Base-by-base conservation (phyloP, 2,888 invertebrate species). In the Melanophora roralis region DNA sequence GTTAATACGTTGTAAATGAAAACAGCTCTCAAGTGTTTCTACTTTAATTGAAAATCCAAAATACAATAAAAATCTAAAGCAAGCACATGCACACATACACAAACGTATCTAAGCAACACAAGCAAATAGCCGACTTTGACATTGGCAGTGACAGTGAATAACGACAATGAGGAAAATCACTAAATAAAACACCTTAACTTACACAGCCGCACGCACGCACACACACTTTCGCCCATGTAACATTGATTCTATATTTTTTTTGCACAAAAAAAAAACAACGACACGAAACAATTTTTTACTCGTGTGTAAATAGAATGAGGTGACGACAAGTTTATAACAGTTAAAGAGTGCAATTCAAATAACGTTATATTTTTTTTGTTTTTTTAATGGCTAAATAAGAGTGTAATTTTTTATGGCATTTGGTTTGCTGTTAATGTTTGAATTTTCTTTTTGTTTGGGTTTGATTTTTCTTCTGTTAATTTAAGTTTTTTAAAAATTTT, bases 141-240 rank as follows among this genome's bases (percentile, higher is more conserved):
- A 82, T 82, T 85, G 84, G 78, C 82, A 84, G 74, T 82, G 81
- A 76, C 78, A 81, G 71, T 75, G 64, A 78, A 77, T 77, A 78
- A 81, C 78, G 75, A 67, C 78, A 83, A 79, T 77, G 79, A 79
- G 73, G 78, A 77, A 79, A 79, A 77, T 77, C 72, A 64, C 60
- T 47, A 43, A 59, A 74, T 27, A 43, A 43, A 53, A 53, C 7
- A 55, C 62, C 23, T 67, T 36, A 27, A 27, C 27, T 11, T 19
- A 55, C 60, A 72, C 6, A 23, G 14, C 60, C 19, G 51, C 2
- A 21, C 11, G 49, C 60, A 72, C 6, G 19, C 21, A 67, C 19
- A 57, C 2, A 21, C 11, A 14, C 36, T 34, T 49, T n/a, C n/a
- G n/a, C n/a, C n/a, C n/a, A n/a, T 64, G n/a, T 65, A 73, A 65